phyloP scores from a whole-genome alignment of 2,113 vertebrate genomes.

The Gopherus evgoodei region DNA sequence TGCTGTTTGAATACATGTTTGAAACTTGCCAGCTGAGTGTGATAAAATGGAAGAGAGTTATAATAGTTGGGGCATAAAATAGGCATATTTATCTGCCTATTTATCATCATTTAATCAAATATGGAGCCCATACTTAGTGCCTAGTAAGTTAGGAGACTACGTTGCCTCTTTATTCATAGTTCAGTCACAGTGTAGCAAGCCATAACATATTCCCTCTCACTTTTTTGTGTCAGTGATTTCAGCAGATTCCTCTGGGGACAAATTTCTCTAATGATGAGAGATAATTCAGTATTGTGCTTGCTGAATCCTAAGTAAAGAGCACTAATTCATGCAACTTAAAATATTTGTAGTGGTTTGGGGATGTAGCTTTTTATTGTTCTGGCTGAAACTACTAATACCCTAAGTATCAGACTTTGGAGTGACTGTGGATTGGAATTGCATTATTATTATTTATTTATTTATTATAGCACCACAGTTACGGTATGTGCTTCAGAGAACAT shows the following conservation, averaged over 20 bases:
- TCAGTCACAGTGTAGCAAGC: constrained; percentile 61
- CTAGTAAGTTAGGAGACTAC: constrained; percentile 49
- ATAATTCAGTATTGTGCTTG: constrained; percentile 80
- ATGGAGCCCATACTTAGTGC: constrained; percentile 56
- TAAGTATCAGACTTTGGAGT: neutral
- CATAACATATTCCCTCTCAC: constrained; percentile 73
- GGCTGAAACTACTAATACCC: neutral
- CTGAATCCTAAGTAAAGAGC: constrained; percentile 61
- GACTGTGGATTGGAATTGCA: neutral
- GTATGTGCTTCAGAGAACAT: rapidly evolving
- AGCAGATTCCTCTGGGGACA: constrained; percentile 72
- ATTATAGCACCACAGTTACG: neutral
- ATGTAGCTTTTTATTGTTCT: neutral
- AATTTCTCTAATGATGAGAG: constrained; percentile 78
- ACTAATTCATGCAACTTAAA: neutral
- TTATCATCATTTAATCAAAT: constrained; percentile 77
- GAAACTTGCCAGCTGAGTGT: constrained; percentile 57
- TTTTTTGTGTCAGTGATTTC: constrained; percentile 76
- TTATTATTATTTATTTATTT: neutral
- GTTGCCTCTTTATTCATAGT: constrained; percentile 57
- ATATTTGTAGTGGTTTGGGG: neutral
- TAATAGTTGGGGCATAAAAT: constrained; percentile 74
- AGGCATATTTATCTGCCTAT: constrained; percentile 68
- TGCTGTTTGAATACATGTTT: constrained; percentile 46
- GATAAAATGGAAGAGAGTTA: constrained; percentile 64